phyloP scores from a whole-genome alignment of 2,113 vertebrate species.

The Pao palembangensis region DNA sequence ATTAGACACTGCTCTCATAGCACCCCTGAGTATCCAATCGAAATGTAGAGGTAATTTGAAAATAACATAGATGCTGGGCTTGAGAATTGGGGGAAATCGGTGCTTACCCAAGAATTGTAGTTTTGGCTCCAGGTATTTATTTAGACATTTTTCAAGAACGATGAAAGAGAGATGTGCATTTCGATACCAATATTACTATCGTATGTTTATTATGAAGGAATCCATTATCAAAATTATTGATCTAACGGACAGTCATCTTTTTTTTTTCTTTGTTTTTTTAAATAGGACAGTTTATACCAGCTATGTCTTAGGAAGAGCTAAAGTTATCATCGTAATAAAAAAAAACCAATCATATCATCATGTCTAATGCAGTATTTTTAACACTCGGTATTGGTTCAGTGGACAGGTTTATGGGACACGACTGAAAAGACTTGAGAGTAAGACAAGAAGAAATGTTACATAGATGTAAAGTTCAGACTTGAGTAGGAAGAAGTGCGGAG shows the following conservation, averaged over 20 bases:
- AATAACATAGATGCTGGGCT: too few species aligned
- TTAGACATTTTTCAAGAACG: too few species aligned
- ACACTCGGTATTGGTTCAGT: slow-evolving; percentile 8
- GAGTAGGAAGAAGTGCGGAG: slow-evolving; percentile 5
- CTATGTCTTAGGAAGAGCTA: not conserved
- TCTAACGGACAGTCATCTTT: too few species aligned
- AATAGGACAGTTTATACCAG: too few species aligned
- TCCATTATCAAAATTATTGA: too few species aligned
- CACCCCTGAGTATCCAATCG: not conserved
- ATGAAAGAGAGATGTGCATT: too few species aligned
- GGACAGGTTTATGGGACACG: slow-evolving; percentile 14
- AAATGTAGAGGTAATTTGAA: not conserved
- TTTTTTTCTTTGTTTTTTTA: too few species aligned
- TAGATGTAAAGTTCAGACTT: not conserved
- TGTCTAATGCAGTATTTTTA: slow-evolving; percentile 12
- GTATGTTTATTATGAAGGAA: too few species aligned
- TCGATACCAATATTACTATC: too few species aligned
- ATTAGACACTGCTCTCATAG: not conserved
- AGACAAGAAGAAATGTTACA: slow-evolving; percentile 7
- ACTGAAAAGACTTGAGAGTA: slow-evolving; percentile 1
- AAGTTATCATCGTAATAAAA: slow-evolving; percentile 10
- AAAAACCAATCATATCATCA: slow-evolving; percentile 4
- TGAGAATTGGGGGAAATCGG: too few species aligned
- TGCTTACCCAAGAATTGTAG: too few species aligned
- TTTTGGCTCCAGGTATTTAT: too few species aligned